Base-by-base conservation (phyloP, 2,888 invertebrate genomes). In the Oligia fasciuncula region DNA sequence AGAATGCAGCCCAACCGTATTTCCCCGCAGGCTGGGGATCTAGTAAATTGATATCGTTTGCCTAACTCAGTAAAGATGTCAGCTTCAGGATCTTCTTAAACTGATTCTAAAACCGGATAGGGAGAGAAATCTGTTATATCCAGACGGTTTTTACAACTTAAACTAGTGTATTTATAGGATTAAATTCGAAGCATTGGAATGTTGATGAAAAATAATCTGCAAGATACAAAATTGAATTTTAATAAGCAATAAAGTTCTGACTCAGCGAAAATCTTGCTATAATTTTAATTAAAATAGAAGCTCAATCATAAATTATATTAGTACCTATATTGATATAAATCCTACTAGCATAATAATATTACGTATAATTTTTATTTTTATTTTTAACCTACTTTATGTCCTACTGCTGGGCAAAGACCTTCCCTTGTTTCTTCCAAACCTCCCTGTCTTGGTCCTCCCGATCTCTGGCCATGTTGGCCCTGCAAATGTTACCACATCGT, bases 31-130 rank as follows among this genome's bases (percentile, higher is more conserved):
- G n/a, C 51, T 17, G 8, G 23, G 23, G 49, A 62, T 62, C 66
- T 8, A 49, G 70, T 71, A 78, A 77, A 83, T 77, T 77, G 81
- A 83, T 70, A 83, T 70, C 78, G 65, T 83, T 83, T 73, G 40
- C 65, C 72, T 83, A 77, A 77, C 83, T 83, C 51, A 29, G 57
- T 82, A 54, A 83, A 54, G 71, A 76, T 4, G 54, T 54, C 29
- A 54, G 40, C 49, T 66, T 35, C 40, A 23, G 35, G 35, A 60
- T 65, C 54, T 62, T 73, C 17, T 23, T 69, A 54, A 73, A 77
- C 51, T 66, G 63, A 73, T 62, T 70, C 29, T 40, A 14, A 17
- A 54, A 71, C 19, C 43, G 72, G 23, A 63, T 14, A n/a, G 51
- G 43, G 51, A 23, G 19, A 57, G 17, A 67, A 75, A 35, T 11